Evolutionary conservation across 2,888 invertebrate species (phyloP), one percentile per base, ranked within the genome.

Genomic region (Eumacrocentrus americanus): DNA sequence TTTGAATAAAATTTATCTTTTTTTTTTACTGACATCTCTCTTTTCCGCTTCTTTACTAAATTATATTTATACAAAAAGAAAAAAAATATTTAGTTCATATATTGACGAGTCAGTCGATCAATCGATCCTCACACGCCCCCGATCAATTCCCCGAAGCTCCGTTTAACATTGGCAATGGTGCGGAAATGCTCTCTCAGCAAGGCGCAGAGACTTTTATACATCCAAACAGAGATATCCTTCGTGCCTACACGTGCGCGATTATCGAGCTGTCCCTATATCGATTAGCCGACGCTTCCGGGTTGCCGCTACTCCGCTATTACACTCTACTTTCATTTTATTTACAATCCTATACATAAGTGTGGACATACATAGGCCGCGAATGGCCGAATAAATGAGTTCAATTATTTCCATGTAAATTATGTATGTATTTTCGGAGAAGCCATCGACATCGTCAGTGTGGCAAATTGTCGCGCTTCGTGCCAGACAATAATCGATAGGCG

Each of bases 311-410:
- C 60, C 58, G 64, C 59, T 50, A 29, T 52, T 58, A 46, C 56
- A 50, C 54, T 9, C 54, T 9, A 6, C 29, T 29, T 29, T 29
- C 5, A 9, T 29, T 29, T 29, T 29, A 29, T 29, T 29, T 9
- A 29, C 4, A 29, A 4, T 4, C 29, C 29, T 29, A 67, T 67
- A 62, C 64, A 67, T 67, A 58, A 66, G 66, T 66, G 54, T 12
- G 18, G 48, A n/a, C 20, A 9, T 38, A 38, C 46, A 37, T 37
- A 9, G 2, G 16, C 14, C 14, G 9, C 14, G 4, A 42, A 42
- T 16, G 6, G 18, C 16, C 1, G 4, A 20, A 18, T 42, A 16
- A 40, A 16, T 12, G 12, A 3, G 2, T 40, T 7, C 7, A 5
- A 6, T 3, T 40, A 7, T 40, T 2, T 16, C 6, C 14, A 12